Base-by-base conservation (phyloP, 2,888 invertebrate species). In the Mythimna vitellina region DNA sequence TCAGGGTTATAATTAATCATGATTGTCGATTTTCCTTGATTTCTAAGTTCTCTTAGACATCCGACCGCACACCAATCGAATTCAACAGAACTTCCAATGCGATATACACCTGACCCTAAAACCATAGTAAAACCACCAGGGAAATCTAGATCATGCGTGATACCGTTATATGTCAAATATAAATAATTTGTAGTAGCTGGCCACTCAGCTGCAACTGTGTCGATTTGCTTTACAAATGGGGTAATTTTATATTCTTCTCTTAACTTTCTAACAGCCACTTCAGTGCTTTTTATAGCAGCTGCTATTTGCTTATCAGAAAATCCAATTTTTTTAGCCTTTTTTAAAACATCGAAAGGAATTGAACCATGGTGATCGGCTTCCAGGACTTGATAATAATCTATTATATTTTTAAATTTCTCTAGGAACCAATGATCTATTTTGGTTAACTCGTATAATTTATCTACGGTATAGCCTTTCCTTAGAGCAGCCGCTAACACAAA, bases 1-100 rank as follows among this genome's bases (percentile, higher is more conserved):
- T 99, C 99, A 0, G 99, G 99, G 93, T 99, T 99, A 91, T 99
- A 99, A 93, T 99, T 99, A 0, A 99, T 97, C 99, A 99, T 99
- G 46, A 99, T 98, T 0, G 99, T 99, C 86, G 98, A 98, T 84
- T 97, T 97, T 1, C 98, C 98, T 76, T 99, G 97, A 91, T 98
- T 98, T 83, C 99, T 97, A 20, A 99, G 94, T 92, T 99, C 99
- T 72, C 98, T 97, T 61, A 99, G 96, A 90, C 99, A 99, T 54
- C 99, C 99, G 0, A 99, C 99, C 25, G 99, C 99, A 91, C 99
- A 99, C 98, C 99, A 99, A 95, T 99, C 99, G 93, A 99, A 99
- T 95, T 99, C 99, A 9, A 99, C 99, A 0, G 99, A 99, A 90
- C 99, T 99, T n/a, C 99, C 99, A 83, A 99, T 99, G 72, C 99